Conservation (phyloP, 2,113 vertebrate species). For the Clupea harengus region DNA sequence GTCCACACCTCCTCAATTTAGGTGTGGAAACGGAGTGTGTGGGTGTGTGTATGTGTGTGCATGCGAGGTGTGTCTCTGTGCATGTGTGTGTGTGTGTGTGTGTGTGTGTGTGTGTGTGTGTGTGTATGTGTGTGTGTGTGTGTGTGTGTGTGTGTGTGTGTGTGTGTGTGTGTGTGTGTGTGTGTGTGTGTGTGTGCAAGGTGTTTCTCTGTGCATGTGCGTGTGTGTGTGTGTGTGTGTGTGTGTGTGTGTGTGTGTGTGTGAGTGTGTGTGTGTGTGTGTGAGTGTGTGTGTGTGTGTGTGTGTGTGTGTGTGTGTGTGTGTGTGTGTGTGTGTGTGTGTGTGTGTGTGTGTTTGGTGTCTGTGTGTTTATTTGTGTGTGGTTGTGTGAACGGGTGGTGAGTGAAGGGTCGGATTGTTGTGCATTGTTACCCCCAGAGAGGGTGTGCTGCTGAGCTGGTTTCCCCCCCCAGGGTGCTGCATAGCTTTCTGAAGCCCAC, state of each 20-base stretch:
- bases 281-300: background rate
- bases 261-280: background rate
- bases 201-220: too few species aligned
- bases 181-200: background rate
- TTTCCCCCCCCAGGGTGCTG: background rate
- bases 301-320: background rate
- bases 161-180: too few species aligned
- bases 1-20: slow-evolving; percentile 52
- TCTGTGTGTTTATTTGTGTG: background rate
- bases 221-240: background rate
- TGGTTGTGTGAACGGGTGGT: background rate
- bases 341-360: background rate
- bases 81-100: background rate
- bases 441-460: slow-evolving; percentile 22
- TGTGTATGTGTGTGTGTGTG: background rate
- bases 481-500: background rate
- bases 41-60: background rate
- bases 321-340: background rate
- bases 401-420: background rate
- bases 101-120: background rate
- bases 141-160: too few species aligned
- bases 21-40: slow-evolving; percentile 28
- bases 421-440: background rate
- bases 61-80: background rate
- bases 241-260: background rate